phyloP scores from a whole-genome alignment of 2,888 invertebrate genomes.

The Lottia gigantea region DNA sequence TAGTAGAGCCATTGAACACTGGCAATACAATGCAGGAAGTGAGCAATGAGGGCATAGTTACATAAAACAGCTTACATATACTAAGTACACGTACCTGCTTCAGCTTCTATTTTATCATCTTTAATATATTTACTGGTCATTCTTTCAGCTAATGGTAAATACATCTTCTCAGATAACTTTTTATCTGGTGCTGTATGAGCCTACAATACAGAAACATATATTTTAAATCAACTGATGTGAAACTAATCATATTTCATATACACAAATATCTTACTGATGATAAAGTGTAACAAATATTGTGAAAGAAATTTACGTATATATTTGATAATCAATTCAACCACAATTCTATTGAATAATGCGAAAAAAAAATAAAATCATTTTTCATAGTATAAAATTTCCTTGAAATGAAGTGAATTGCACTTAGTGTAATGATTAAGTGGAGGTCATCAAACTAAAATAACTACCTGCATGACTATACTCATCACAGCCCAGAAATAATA shows the following conservation, averaged over 20 bases:
- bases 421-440: no score
- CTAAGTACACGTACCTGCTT: slow-evolving; percentile 73
- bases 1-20: background rate
- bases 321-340: no score
- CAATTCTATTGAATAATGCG: no score
- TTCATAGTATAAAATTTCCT: no score
- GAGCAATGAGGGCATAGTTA: background rate
- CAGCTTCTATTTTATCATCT: slow-evolving; percentile 89
- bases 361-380: no score
- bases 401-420: no score
- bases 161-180: slow-evolving; percentile 74
- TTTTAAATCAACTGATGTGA: slow-evolving; percentile 8
- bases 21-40: background rate
- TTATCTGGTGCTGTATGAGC: slow-evolving; percentile 57
- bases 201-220: slow-evolving; percentile 34
- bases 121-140: slow-evolving; percentile 91
- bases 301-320: no score
- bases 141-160: slow-evolving; percentile 88
- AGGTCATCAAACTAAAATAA: background rate
- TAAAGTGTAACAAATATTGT: no score
- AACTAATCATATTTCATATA: background rate
- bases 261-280: background rate
- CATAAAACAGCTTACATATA: background rate
- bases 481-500: slow-evolving; percentile 99
- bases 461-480: slow-evolving; percentile 93